Base-by-base conservation (phyloP, 2,797 vertebrate species). In the Rhinatrema bivittatum region DNA sequence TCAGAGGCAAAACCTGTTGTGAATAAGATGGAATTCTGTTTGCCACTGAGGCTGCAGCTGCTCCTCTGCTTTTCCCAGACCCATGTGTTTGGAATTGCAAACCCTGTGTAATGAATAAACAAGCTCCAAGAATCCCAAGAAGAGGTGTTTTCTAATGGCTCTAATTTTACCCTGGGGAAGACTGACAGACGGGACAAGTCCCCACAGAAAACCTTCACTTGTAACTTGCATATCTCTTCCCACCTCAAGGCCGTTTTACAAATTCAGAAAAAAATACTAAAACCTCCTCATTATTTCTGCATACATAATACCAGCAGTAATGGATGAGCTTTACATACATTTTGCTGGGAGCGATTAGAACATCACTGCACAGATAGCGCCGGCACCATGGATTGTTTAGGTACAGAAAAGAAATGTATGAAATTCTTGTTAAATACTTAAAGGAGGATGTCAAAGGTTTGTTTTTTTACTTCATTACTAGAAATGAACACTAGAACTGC, bases 401-500 rank as follows among this genome's bases (percentile, higher is more conserved):
- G 27, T 44, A 56, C 42, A 59, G 60, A 50, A 59, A 36, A 21
- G 44, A 48, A 16, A 7, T 20, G 36, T 38, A 48, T 56, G 44
- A 44, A 68, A 40, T 22, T 46, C 33, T 48, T 61, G 36, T 33
- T 37, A 39, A 16, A 40, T 32, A 24, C 57, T 46, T 46, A 32
- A 34, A 42, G 54, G n/a, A n/a, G n/a, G n/a, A n/a, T n/a, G n/a
- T n/a, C n/a, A n/a, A n/a, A n/a, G n/a, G n/a, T n/a, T n/a, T n/a
- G n/a, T n/a, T n/a, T n/a, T n/a, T n/a, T n/a, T n/a, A n/a, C n/a
- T n/a, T n/a, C n/a, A n/a, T n/a, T n/a, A n/a, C n/a, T n/a, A n/a
- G n/a, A n/a, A n/a, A n/a, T n/a, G n/a, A n/a, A n/a, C n/a, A n/a
- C n/a, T n/a, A n/a, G n/a, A n/a, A n/a, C n/a, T n/a, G n/a, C n/a